These are phyloP conservation scores for Rhysida immarginata DNA, from an alignment of 1,140 invertebrate genomes.

Conservation along the genomic window DNA sequence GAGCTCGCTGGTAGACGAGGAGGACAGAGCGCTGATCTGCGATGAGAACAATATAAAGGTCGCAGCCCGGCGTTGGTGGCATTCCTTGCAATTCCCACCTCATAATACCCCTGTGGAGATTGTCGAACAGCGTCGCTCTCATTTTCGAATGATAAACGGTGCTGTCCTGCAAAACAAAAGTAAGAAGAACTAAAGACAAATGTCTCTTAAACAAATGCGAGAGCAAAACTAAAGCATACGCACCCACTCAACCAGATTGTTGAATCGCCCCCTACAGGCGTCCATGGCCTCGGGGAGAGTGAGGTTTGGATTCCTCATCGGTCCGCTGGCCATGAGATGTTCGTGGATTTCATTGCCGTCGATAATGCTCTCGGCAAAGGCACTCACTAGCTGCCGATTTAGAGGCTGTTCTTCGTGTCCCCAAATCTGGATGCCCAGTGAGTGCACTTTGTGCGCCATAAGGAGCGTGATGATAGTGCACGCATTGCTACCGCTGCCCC, in stretches of 20 bases:
- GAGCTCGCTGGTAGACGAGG: constrained; percentile 18
- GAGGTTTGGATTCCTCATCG: constrained; percentile 15
- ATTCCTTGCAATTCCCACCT: constrained; percentile 16
- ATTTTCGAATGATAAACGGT: constrained; percentile 8
- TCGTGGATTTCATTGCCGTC: constrained; percentile 23
- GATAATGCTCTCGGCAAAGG: constrained; percentile 20
- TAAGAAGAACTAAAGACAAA: not conserved
- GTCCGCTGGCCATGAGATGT: constrained; percentile 8
- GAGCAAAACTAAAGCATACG: not conserved
- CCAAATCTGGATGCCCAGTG: constrained; percentile 16
- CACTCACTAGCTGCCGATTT: constrained; percentile 16
- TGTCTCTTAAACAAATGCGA: too few relatives aligned
- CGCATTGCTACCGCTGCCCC: constrained; percentile 18
- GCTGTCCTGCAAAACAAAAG: constrained; percentile 12
- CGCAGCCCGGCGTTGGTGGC: constrained; percentile 11
- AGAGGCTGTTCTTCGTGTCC: constrained; percentile 18
- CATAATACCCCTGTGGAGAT: constrained; percentile 11
- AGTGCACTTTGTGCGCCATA: constrained; percentile 15
- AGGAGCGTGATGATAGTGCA: constrained; percentile 20
- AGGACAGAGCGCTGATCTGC: constrained; percentile 17
- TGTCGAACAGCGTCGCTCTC: constrained; percentile 14
- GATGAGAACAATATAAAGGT: constrained; percentile 18
- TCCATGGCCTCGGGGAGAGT: constrained; percentile 19
- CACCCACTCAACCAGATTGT: constrained; percentile 16
- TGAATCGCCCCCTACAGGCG: constrained; percentile 14